phyloP scores from a whole-genome alignment of 2,888 invertebrate species.

The Stenurella melanura region DNA sequence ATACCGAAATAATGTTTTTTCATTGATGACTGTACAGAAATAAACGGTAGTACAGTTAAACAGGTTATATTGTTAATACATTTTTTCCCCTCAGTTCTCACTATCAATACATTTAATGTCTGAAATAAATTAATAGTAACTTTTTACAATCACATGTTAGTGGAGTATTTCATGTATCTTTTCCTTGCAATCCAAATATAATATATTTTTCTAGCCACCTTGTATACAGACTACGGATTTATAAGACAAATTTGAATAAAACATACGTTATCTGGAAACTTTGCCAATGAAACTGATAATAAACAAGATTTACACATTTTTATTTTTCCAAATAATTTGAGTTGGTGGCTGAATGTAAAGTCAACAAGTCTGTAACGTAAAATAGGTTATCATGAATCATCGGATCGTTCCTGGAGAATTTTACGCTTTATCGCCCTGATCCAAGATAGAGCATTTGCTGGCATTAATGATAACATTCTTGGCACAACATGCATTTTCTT shows the following conservation, averaged over 20 bases:
- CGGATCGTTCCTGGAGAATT: constrained; percentile 47
- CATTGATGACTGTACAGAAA: too few species aligned
- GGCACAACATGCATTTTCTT: constrained; percentile 60
- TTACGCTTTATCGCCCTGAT: constrained; percentile 59
- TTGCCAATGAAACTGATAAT: neutral
- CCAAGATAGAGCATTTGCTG: constrained; percentile 49
- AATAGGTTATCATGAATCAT: constrained; percentile 42
- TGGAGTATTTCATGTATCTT: too few species aligned
- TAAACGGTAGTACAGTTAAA: too few species aligned
- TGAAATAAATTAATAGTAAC: too few species aligned
- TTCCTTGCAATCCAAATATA: too few species aligned
- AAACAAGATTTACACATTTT: constrained; percentile 11
- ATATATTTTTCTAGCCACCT: neutral
- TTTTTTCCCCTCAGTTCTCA: too few species aligned
- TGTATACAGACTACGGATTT: neutral
- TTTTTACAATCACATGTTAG: too few species aligned
- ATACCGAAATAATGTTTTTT: too few species aligned
- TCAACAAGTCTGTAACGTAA: constrained; percentile 37
- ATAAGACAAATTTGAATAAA: neutral
- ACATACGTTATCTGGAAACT: neutral
- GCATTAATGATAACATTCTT: constrained; percentile 65
- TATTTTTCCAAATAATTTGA: constrained; percentile 28
- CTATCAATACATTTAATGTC: too few species aligned
- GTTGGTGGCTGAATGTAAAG: constrained; percentile 5
- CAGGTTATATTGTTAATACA: too few species aligned